Base-by-base conservation (phyloP, 1,140 invertebrate species). In the Caligus rogercresseyi region DNA sequence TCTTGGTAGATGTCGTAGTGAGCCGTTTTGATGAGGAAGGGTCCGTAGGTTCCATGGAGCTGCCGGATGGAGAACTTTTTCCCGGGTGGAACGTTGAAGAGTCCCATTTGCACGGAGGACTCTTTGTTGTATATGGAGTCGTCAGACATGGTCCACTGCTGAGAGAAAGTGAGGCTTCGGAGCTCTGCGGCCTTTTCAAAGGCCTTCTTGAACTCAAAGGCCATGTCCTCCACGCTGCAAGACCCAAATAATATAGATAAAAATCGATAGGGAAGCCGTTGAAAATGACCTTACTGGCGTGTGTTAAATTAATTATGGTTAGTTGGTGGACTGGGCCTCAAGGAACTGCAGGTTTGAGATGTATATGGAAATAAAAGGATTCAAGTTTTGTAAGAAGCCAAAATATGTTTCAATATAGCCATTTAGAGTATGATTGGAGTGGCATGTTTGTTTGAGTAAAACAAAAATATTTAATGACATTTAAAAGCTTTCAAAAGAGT, bases 31-130 rank as follows among this genome's bases (percentile, higher is more conserved):
- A 60, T 60, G 25, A 60, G 24, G 21, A 60, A 60, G 11, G 57
- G 57, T 25, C 57, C 57, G 26, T 60, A 60, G n/a, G 57, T 60
- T n/a, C 57, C 57, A 16, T 60, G 57, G 1, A 60, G 24, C 19
- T 60, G 57, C n/a, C 57, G 57, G 19, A 60, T 60, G 2, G 57
- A 60, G 21, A 60, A 60, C 26, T 60, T 60, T 25, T 60, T 60
- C 18, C 18, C 57, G 2, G 57, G 57, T 15, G 57, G 24, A 25
- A 60, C 57, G 19, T 60, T 60, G 24, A 26, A 60, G 7, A 60
- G 57, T n/a, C 23, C 57, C 57, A 60, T 60, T 26, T 60, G 57
- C 1, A 60, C 57, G 14, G 57, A 25, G 13, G 18, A 15, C 24
- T 60, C 57, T 25, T 21, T 25, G 21, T 43, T 60, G 23, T 25